Base-by-base conservation (phyloP, 2,888 invertebrate genomes). In the Drosophila cognata region DNA sequence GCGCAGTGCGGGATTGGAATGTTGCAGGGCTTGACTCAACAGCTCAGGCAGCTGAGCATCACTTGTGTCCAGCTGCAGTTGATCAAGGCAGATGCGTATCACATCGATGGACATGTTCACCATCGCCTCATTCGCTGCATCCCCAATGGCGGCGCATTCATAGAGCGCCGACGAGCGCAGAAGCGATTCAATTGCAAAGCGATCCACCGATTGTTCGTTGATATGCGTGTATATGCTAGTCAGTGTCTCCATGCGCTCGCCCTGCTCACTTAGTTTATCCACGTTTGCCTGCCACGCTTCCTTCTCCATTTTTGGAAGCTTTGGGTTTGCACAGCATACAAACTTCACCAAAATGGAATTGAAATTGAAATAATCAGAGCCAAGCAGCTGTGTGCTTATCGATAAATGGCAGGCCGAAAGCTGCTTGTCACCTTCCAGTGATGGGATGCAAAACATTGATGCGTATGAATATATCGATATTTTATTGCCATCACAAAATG, bases 31-130 rank as follows among this genome's bases (percentile, higher is more conserved):
- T 78, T 94, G 94, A 92, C 95, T 95, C 33, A 96, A 91, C 59
- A 95, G 93, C 35, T 94, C 92, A 28, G 95, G 95, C 87, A 96
- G 95, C 63, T 94, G 94, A 3, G 28, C 62, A 21, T 89, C 82
- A 10, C 35, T 53, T 1, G 61, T 60, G 43, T 82, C 53, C 48
- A 82, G 41, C 16, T 62, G 31, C 43, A 83, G 18, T 6, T 76
- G 68, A 0, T 72, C 35, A 91, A 97, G 94, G 84, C 96, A 95
- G 70, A 94, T 92, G 51, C 94, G 94, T 43, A 96, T 92, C 7
- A 96, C 95, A 84, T 96, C 95, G 89, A 95, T 95, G 25, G 95
- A 95, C 66, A 95, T 86, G 80, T 95, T 94, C 6, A 95, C 93
- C 86, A 95, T 95, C 69, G 95, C 60, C 94, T 76, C 96, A 95